Conservation (phyloP, 2,888 invertebrate species). For the Heliconius charithonia region DNA sequence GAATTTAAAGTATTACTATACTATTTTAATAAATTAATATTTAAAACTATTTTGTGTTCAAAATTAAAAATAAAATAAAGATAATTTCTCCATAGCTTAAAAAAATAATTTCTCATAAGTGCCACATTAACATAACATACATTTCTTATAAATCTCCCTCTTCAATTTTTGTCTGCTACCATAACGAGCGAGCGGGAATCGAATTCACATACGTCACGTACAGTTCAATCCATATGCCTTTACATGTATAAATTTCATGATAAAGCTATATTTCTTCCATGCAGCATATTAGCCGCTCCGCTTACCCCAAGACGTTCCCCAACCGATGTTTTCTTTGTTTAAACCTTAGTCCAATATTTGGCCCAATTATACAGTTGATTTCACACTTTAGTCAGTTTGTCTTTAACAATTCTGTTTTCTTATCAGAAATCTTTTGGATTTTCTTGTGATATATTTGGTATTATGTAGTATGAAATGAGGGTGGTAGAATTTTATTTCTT, state of each 20-base stretch:
- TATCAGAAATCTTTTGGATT: constrained; percentile 40
- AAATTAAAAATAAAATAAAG: too few relatives aligned
- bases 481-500: too few relatives aligned
- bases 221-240: too few relatives aligned
- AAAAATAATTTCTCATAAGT: too few relatives aligned
- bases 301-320: constrained; percentile 66
- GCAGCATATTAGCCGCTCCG: constrained; percentile 59
- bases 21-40: too few relatives aligned
- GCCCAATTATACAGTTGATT: constrained; percentile 74
- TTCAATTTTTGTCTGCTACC: too few relatives aligned
- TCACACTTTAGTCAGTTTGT: constrained; percentile 67
- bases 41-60: too few relatives aligned
- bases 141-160: too few relatives aligned
- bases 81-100: too few relatives aligned
- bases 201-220: not conserved
- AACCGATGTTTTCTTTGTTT: constrained; percentile 73
- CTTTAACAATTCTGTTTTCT: constrained; percentile 53
- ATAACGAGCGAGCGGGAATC: not conserved
- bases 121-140: too few relatives aligned
- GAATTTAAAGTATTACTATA: too few relatives aligned
- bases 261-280: not conserved
- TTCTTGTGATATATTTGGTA: constrained; percentile 26
- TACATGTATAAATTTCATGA: not conserved
- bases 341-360: constrained; percentile 71
- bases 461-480: not conserved